Percentiles rank a stretch among this genome's conserved stretches.
Conservation (phyloP, 2,888 invertebrate species). For the Physocephala rufipes region DNA sequence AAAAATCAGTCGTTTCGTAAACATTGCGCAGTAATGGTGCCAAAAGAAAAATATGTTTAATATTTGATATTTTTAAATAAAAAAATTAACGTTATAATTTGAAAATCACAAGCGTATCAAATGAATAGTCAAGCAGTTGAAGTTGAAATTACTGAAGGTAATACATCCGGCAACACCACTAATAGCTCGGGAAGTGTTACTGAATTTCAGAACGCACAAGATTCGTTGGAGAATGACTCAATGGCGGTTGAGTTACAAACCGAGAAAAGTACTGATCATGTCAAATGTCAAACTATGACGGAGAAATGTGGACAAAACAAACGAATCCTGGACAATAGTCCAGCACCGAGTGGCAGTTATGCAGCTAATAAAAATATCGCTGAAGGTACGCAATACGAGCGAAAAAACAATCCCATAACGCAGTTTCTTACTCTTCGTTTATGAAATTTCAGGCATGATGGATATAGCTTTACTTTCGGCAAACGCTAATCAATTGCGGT, state of each 20-base stretch:
- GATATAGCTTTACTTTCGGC: conserved; percentile 76
- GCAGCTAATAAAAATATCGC: conserved; percentile 61
- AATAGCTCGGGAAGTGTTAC: conserved; percentile 20
- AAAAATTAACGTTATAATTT: too few relatives aligned
- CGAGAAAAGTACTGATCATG: neutral
- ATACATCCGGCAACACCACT: conserved; percentile 31
- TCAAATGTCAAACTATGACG: neutral
- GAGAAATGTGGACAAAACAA: conserved; percentile 40
- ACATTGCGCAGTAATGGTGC: too few relatives aligned
- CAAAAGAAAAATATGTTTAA: too few relatives aligned
- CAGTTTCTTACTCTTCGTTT: neutral
- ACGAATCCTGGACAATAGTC: neutral
- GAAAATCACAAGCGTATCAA: too few relatives aligned
- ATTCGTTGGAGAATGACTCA: conserved; percentile 21
- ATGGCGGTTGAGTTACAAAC: conserved; percentile 3
- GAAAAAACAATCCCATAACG: neutral
- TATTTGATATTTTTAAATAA: too few relatives aligned
- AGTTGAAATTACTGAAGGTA: neutral
- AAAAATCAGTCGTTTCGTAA: too few relatives aligned
- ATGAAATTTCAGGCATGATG: conserved; percentile 70
- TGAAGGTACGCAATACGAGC: conserved; percentile 51
- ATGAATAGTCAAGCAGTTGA: neutral
- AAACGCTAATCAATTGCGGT: conserved; percentile 76
- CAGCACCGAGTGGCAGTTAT: conserved; percentile 49
- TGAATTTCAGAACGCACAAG: neutral